Base-by-base conservation (phyloP, 2,797 vertebrate species). In the Bradypus variegatus region DNA sequence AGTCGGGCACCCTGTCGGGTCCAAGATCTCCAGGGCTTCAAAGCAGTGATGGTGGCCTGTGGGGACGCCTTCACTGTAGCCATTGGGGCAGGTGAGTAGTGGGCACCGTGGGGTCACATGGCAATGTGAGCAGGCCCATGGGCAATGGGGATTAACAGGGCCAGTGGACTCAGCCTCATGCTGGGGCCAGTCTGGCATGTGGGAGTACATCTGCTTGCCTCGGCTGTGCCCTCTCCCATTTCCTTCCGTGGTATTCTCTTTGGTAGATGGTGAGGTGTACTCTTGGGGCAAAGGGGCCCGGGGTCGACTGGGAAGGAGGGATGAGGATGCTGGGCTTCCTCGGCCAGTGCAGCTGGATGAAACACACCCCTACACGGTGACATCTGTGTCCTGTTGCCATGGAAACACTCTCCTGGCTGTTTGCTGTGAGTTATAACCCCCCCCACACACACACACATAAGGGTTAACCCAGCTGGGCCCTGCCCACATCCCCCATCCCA, bases 231-330 rank as follows among this genome's bases (percentile, higher is more conserved):
- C 36, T 33, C 8, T 60, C 23, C 62, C 25, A 2, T 41, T 67
- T 67, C 48, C 36, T 1, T 73, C 36, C 31, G n/a, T 72, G 88
- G 91, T 84, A 50, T 93, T 92, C 77, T 94, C 50, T 89, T 89
- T 84, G 94, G 78, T 97, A 99, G 99, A 99, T 0, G 98, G 98
- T 0, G 98, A 99, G 96, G 99, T 99, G 77, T 99, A 98, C 96
- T 99, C 99, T 0, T 99, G 99, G 99, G 99, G 99, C 38, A 99
- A 99, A 96, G 99, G 99, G 75, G 99, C 99, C 97, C 98, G 99
- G 45, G 99, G 99, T 75, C 98, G 99, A 83, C 97, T 99, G 58
- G 99, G 99, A 96, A 98, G 99, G 94, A 99, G 98, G 96, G 99
- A 99, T 1, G 98, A 99, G 96, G 98, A 99, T 92, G 98, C 98